These are phyloP conservation scores for Zaprionus ghesquierei DNA, from an alignment of 1,140 invertebrate genomes.

Conservation along the genomic window DNA sequence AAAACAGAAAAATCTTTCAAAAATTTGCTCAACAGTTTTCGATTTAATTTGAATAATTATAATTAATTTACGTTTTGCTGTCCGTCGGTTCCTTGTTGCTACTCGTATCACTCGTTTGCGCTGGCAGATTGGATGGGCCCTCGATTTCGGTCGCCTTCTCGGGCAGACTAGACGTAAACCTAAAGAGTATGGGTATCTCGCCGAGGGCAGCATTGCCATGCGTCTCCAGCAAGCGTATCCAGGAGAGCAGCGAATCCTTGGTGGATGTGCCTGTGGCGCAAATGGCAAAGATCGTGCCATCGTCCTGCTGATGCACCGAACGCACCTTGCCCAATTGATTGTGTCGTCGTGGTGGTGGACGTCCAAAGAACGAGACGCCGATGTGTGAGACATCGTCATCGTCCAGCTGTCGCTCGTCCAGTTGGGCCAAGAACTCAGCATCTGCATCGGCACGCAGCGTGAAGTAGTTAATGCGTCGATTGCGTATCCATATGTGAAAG, in stretches of 20 bases:
- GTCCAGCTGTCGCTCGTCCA: slow-evolving; percentile 64
- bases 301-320: slow-evolving; percentile 95
- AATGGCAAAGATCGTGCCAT: slow-evolving; percentile 94
- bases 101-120: slow-evolving; percentile 34
- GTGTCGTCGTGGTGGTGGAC: slow-evolving; percentile 57
- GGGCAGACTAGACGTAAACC: slow-evolving; percentile 82
- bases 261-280: slow-evolving; percentile 94
- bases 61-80: slow-evolving; percentile 2
- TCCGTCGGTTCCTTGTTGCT: slow-evolving; percentile 4
- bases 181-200: slow-evolving; percentile 92
- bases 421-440: slow-evolving; percentile 59
- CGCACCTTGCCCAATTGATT: slow-evolving; percentile 83
- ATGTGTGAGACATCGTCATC: slow-evolving; percentile 87
- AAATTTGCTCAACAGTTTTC: slow-evolving; percentile 41
- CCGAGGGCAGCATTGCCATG: slow-evolving; percentile 89
- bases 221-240: slow-evolving; percentile 93
- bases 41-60: slow-evolving; percentile 38
- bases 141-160: slow-evolving; percentile 64
- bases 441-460: slow-evolving; percentile 88
- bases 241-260: slow-evolving; percentile 94
- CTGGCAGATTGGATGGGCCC: slow-evolving; percentile 43
- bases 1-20: neutral
- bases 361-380: slow-evolving; percentile 85
- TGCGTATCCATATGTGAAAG: slow-evolving; percentile 90
- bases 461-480: slow-evolving; percentile 92